Evolutionary conservation across 2,888 invertebrate species (phyloP), one percentile per base, ranked within the genome.

Genomic region (Tetragonisca angustula): DNA sequence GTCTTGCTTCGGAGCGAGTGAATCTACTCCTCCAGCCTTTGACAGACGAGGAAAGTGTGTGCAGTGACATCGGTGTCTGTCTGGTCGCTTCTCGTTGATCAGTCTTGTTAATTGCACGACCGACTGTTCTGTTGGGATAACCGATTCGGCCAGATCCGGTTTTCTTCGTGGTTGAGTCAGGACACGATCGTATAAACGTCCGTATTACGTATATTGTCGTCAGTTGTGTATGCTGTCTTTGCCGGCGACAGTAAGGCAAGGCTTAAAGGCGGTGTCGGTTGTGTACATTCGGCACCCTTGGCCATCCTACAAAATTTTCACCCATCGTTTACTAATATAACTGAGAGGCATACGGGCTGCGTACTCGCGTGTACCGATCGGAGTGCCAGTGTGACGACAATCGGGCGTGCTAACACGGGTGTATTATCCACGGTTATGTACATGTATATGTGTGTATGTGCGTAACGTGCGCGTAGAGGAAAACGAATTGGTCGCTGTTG

Each of bases 1-100:
- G 94, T 94, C 92, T 93, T 92, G 93, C 94, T 92, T 92, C 89
- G 92, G 92, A 93, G 93, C 92, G 93, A 92, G 90, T 89, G 91
- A 91, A 90, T 90, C 85, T 89, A 84, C 89, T 91, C 83, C 79
- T 84, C 85, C 86, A 88, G 91, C 89, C 85, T 91, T 91, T 89
- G 89, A 91, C 87, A 90, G 91, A 90, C 90, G 89, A 91, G 88
- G 86, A 90, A 81, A 91, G 91, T 91, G 90, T 86, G 90, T 89
- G 81, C 84, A 90, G 89, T 89, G 89, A 76, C 86, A 87, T 88
- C 83, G 87, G 86, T 85, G 87, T 85, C 81, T 81, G 83, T 87
- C 89, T 70, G 81, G 74, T 65, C 79, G 79, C 64, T 73, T 82
- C 76, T 83, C 76, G 76, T 52, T 79, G 84, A 74, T 81, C 87